A percentile compares a stretch with the other conserved stretches of the same genome.
phyloP scores from a whole-genome alignment of 2,113 vertebrate genomes.

The Centrocercus urophasianus region DNA sequence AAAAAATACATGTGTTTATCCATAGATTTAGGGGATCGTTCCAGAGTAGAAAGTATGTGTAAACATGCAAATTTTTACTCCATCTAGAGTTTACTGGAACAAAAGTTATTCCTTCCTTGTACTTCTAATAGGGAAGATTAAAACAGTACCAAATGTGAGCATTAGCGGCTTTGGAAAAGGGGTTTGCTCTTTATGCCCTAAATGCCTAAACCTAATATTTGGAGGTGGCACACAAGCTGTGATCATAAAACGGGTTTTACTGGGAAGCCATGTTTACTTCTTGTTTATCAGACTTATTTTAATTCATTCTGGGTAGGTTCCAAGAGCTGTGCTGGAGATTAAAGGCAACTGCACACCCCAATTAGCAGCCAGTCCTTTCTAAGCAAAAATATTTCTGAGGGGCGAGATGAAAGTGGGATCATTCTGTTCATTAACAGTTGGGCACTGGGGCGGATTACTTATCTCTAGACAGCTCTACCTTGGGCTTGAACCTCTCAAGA shows the following conservation, averaged over 20 bases:
- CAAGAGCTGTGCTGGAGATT: slow-evolving; percentile 77
- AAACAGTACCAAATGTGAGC: slow-evolving; percentile 25
- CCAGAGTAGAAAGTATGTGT: neutral
- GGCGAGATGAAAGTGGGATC: slow-evolving; percentile 78
- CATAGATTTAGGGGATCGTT: neutral
- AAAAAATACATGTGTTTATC: neutral
- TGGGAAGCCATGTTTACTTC: slow-evolving; percentile 75
- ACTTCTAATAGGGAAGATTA: neutral
- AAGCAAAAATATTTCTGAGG: slow-evolving; percentile 76
- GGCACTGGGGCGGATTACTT: slow-evolving; percentile 27
- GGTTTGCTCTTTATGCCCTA: slow-evolving; percentile 53
- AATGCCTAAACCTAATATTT: slow-evolving; percentile 63
- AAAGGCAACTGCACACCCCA: slow-evolving; percentile 76
- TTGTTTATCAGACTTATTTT: slow-evolving; percentile 79
- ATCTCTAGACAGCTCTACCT: neutral
- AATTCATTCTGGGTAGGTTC: slow-evolving; percentile 78
- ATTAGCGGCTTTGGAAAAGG: slow-evolving; percentile 33
- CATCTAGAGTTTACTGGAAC: neutral
- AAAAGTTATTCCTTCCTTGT: neutral
- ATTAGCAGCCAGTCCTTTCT: slow-evolving; percentile 76
- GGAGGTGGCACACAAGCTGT: slow-evolving; percentile 74
- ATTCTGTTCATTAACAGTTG: slow-evolving; percentile 76
- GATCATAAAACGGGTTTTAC: slow-evolving; percentile 78
- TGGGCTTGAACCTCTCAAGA: neutral
- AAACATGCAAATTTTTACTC: neutral